These are phyloP conservation scores for Tortricodes alternella DNA, from an alignment of 2,888 invertebrate species.

Conservation along the genomic window DNA sequence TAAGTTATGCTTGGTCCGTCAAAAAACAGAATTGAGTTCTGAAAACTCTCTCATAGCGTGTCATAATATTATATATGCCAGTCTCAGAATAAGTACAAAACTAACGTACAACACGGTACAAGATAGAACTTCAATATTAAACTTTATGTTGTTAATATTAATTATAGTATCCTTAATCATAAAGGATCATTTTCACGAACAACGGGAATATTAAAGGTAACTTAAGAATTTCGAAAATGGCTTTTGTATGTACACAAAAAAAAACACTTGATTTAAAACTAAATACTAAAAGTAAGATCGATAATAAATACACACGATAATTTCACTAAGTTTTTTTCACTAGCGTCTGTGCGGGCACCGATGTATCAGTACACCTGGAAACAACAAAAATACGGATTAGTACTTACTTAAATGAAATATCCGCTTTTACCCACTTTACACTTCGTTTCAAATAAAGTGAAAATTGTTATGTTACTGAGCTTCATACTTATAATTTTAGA, in stretches of 20 bases:
- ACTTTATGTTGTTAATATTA: too few relatives aligned
- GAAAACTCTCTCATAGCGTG: too few relatives aligned
- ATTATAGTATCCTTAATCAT: background rate
- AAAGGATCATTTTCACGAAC: background rate
- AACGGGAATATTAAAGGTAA: conserved; percentile 39
- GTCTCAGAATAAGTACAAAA: conserved; percentile 20
- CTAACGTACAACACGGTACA: background rate
- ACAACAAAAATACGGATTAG: conserved; percentile 16
- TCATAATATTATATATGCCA: background rate
- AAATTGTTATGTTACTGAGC: too few relatives aligned
- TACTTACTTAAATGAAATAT: too few relatives aligned
- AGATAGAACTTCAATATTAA: background rate
- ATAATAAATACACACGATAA: conserved; percentile 59
- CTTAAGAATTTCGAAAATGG: conserved; percentile 46
- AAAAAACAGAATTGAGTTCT: too few relatives aligned
- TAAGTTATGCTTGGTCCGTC: too few relatives aligned
- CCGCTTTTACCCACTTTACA: too few relatives aligned
- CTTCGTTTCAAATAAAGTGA: too few relatives aligned
- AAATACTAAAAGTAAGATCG: conserved; percentile 31
- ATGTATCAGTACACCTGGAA: conserved; percentile 63
- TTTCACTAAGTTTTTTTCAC: conserved; percentile 60
- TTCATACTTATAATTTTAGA: too few relatives aligned
- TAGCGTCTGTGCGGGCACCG: conserved; percentile 45
- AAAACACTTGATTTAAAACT: conserved; percentile 35
- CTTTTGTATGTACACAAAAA: conserved; percentile 55